Conservation (phyloP, 1,140 invertebrate species). For the Vollenhovia emeryi region DNA sequence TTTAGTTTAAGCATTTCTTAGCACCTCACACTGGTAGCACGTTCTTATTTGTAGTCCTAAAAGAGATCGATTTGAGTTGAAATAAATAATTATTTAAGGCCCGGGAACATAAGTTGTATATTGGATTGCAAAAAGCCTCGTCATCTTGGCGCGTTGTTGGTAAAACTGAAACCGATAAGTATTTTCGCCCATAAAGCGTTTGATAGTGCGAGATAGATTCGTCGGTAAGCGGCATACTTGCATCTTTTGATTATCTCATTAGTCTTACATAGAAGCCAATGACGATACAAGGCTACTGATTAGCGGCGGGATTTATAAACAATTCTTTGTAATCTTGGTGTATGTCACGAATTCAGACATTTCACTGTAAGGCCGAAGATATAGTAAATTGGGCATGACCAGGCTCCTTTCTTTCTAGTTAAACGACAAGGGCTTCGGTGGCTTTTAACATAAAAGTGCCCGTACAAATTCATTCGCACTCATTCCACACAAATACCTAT, state of each 20-base stretch:
- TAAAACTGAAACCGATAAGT: constrained; percentile 5
- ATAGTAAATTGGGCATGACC: constrained; percentile 78
- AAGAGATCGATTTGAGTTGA: neutral
- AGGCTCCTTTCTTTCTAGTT: constrained; percentile 69
- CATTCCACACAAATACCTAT: constrained; percentile 16
- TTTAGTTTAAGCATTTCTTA: neutral
- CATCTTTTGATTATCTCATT: constrained; percentile 69
- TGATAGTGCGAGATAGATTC: constrained; percentile 62
- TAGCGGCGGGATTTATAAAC: constrained; percentile 78
- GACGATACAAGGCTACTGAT: constrained; percentile 83
- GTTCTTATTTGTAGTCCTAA: neutral
- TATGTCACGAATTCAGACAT: constrained; percentile 76
- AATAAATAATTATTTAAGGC: neutral
- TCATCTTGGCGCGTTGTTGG: neutral
- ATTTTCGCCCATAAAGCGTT: constrained; percentile 18
- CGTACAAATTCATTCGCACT: constrained; percentile 52
- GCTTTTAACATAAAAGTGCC: constrained; percentile 47
- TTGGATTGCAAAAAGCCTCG: neutral
- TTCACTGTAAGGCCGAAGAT: constrained; percentile 85
- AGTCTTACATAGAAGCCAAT: constrained; percentile 78
- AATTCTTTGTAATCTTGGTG: constrained; percentile 86
- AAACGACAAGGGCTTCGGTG: constrained; percentile 56
- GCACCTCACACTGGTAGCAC: neutral
- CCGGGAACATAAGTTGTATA: neutral
- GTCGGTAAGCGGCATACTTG: constrained; percentile 62